Evolutionary conservation across 2,113 vertebrate species (phyloP), one percentile per base, ranked within the genome.

Genomic region (Symphodus melops): DNA sequence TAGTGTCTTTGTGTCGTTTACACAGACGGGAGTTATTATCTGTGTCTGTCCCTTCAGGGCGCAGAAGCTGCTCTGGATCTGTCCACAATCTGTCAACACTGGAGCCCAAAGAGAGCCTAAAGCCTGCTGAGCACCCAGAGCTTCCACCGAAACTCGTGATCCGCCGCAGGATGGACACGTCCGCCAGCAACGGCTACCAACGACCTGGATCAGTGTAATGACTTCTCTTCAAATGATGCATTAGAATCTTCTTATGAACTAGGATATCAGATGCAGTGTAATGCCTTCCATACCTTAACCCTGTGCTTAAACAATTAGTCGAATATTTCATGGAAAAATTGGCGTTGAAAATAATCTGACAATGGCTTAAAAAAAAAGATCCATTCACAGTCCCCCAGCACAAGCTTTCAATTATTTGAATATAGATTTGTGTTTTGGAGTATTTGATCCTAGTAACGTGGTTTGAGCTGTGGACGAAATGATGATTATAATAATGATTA

Each of bases 151-250:
- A 97, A 90, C 93, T 92, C 85, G 90, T 91, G 53, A 86, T 92
- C 42, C 93, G 92, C 68, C 89, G 93, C 80, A 94, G 94, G 72
- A 85, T 92, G 59, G 95, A 97, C 81, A 84, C 87, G 1, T 79
- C 94, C 0, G 92, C 93, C 19, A 95, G 89, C 92, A 96, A 97
- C n/a, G 96, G 96, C 77, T 97, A 97, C 89, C 96, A 98, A 86
- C 94, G 96, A 78, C 96, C 96, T 0, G 96, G 96, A 83, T 97
- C 97, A 66, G 93, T 97, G 97, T 98, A 96, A 96, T 90, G 93
- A 48, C 46, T 17, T 8, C 6, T 17, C 14, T 19, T 1, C 3
- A 6, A 8, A 1, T 19, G 7, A 17, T 48, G 28, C 28, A 28
- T 28, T 28, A 28, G 2, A 28, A 28, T 28, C 28, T 5, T 28